These are phyloP conservation scores for Gallinago stenura DNA, from an alignment of 2,797 vertebrate genomes.

Conservation along the genomic window DNA sequence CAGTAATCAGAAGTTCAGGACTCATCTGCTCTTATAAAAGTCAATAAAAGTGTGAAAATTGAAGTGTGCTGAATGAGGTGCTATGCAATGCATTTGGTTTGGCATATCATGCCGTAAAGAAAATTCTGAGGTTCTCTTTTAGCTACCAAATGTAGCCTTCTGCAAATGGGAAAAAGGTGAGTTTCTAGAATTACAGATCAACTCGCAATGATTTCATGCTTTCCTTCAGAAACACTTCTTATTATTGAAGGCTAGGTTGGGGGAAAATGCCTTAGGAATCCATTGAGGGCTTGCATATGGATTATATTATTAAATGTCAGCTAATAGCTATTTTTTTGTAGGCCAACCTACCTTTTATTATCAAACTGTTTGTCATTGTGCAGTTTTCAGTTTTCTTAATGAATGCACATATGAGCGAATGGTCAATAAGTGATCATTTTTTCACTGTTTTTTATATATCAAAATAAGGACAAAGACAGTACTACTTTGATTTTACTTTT, in stretches of 20 bases:
- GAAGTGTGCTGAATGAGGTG: background rate
- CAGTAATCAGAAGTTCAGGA: background rate
- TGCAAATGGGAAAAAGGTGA: background rate
- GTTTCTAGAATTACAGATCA: background rate
- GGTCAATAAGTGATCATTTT: background rate
- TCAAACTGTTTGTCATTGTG: background rate
- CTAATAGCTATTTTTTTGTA: background rate
- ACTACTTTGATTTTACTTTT: background rate
- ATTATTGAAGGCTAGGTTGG: background rate
- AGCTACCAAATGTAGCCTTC: background rate
- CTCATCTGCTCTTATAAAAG: background rate
- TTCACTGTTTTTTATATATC: background rate
- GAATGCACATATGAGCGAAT: background rate
- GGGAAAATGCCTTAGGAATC: background rate
- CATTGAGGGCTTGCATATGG: background rate
- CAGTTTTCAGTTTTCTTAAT: background rate
- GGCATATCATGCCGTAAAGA: background rate
- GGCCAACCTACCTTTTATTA: background rate
- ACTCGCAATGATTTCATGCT: background rate
- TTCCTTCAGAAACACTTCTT: background rate
- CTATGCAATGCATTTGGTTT: background rate
- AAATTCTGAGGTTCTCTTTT: background rate
- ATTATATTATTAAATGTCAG: background rate
- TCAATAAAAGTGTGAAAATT: background rate
- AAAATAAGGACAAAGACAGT: background rate